These are phyloP conservation scores for Hyposoter didymator DNA, from an alignment of 2,888 invertebrate genomes.

Conservation along the genomic window DNA sequence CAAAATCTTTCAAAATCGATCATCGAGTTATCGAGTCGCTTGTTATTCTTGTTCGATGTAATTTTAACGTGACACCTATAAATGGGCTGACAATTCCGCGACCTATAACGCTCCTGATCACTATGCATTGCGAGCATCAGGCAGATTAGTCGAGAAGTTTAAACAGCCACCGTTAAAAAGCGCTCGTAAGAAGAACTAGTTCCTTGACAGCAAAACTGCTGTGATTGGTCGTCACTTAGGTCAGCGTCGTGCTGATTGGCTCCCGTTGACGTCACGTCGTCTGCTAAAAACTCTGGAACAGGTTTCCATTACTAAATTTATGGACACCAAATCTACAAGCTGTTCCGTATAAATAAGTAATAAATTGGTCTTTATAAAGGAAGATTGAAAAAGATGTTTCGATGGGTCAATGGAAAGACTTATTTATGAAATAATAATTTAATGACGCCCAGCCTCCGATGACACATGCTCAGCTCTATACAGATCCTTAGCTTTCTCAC, in stretches of 20 bases:
- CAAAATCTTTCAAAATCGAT: too few relatives aligned
- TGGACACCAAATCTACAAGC: conserved; percentile 9
- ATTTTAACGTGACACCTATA: too few relatives aligned
- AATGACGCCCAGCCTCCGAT: neutral
- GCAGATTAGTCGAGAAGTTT: neutral
- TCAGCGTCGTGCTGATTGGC: neutral
- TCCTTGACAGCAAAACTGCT: neutral
- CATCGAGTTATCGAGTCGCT: neutral
- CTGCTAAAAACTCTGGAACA: neutral
- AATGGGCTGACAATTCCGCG: neutral
- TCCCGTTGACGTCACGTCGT: neutral
- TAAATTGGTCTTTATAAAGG: neutral
- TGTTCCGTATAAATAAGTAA: conserved; percentile 13
- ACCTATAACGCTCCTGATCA: neutral
- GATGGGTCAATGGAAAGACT: conserved; percentile 21
- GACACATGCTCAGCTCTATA: neutral
- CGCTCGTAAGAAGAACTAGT: neutral
- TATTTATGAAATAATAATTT: conserved; percentile 10
- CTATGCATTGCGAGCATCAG: neutral
- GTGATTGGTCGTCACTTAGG: neutral
- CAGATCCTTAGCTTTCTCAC: neutral
- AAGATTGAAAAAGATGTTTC: conserved; percentile 20
- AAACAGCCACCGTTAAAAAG: neutral
- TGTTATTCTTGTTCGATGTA: neutral
- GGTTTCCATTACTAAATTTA: neutral